These are phyloP conservation scores for Drosophila sproati DNA, from an alignment of 1,140 invertebrate species.

Conservation along the genomic window DNA sequence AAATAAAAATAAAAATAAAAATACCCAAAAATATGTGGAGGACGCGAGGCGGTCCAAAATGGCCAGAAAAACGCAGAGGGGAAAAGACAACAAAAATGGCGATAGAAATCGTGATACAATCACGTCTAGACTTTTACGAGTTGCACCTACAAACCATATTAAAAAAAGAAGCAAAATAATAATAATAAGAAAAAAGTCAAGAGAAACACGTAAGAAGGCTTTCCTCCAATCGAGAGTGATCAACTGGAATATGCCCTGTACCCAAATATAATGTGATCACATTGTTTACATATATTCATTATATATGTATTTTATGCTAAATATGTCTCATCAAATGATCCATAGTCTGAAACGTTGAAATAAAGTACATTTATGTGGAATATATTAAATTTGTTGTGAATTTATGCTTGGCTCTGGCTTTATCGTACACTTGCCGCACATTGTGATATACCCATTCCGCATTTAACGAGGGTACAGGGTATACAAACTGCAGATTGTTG, in stretches of 20 bases:
- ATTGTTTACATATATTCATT: background rate
- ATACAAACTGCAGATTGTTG: slow-evolving; percentile 30
- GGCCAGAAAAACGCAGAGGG: slow-evolving; percentile 52
- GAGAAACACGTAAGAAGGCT: slow-evolving; percentile 8
- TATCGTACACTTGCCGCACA: background rate
- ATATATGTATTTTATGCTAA: background rate
- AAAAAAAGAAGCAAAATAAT: slow-evolving; percentile 29
- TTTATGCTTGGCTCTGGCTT: background rate
- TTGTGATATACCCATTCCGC: background rate
- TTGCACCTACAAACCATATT: slow-evolving; percentile 71
- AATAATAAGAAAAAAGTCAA: slow-evolving; percentile 19
- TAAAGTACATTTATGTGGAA: too few relatives aligned
- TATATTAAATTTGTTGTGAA: too few relatives aligned
- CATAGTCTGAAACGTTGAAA: too few relatives aligned
- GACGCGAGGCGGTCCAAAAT: slow-evolving; percentile 41
- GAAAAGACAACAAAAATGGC: slow-evolving; percentile 77
- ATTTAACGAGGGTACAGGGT: slow-evolving; percentile 4
- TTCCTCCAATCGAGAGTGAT: background rate
- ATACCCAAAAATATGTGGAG: background rate
- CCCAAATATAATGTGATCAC: too few relatives aligned
- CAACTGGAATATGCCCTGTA: background rate
- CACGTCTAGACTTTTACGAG: slow-evolving; percentile 83
- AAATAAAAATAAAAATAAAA: background rate
- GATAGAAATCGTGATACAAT: slow-evolving; percentile 84
- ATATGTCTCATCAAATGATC: too few relatives aligned